Conservation (phyloP, 2,113 vertebrate species). For the Hystrix cristata region DNA sequence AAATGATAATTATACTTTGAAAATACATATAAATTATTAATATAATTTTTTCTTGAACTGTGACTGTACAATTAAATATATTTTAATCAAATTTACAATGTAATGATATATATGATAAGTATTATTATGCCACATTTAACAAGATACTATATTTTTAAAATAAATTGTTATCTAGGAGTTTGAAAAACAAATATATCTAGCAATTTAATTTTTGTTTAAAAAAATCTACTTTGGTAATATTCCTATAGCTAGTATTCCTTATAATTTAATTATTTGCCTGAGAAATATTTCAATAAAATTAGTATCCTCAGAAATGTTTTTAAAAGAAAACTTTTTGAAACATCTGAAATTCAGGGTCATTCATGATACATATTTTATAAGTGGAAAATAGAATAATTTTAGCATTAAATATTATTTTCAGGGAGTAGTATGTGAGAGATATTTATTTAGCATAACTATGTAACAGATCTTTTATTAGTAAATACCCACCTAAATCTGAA, state of each 20-base stretch:
- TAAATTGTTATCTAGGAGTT: neutral
- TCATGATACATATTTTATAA: neutral
- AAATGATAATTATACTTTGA: neutral
- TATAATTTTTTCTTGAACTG: neutral
- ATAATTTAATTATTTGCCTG: neutral
- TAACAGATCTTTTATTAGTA: neutral
- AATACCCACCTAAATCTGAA: neutral
- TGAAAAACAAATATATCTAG: neutral
- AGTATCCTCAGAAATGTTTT: neutral
- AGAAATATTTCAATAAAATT: conserved; percentile 44
- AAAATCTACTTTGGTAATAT: neutral
- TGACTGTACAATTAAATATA: neutral
- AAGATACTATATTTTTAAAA: conserved; percentile 4
- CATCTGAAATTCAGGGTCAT: neutral
- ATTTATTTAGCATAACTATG: neutral
- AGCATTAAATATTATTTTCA: neutral
- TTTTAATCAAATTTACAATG: neutral
- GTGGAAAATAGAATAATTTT: neutral
- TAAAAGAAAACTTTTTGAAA: conserved; percentile 28
- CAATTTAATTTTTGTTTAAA: neutral
- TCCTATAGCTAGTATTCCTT: neutral
- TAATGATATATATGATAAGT: neutral
- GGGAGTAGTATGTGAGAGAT: neutral
- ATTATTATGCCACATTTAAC: conserved; percentile 4
- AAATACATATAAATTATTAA: neutral